Percentiles rank a stretch among this genome's conserved stretches.
These are phyloP conservation scores for Rhinolophus sinicus DNA, from an alignment of 2,113 vertebrate genomes.

Conservation along the genomic window DNA sequence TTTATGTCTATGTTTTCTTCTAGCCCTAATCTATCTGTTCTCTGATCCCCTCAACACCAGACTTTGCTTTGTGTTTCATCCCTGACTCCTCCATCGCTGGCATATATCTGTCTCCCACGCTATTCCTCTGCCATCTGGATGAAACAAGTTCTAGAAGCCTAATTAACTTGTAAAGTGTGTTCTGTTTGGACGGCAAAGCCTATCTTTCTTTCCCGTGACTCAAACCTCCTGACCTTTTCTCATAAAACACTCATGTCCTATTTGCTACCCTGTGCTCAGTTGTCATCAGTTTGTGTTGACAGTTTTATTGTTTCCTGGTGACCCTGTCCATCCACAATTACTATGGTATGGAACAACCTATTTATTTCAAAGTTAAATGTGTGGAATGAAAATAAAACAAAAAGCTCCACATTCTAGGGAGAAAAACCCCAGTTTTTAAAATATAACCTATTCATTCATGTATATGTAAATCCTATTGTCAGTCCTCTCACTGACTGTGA, in stretches of 20 bases:
- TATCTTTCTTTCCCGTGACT: constrained; percentile 63
- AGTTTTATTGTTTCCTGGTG: constrained; percentile 76
- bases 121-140: constrained; percentile 68
- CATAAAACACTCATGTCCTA: constrained; percentile 71
- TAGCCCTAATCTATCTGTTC: background rate
- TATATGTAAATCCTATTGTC: background rate
- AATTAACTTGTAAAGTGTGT: constrained; percentile 70
- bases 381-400: constrained; percentile 50
- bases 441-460: constrained; percentile 11
- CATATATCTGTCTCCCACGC: background rate
- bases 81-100: constrained; percentile 6
- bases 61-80: constrained; percentile 22
- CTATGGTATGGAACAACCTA: constrained; percentile 40
- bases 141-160: constrained; percentile 68
- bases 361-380: constrained; percentile 68
- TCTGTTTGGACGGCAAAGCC: constrained; percentile 58
- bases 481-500: constrained; percentile 35
- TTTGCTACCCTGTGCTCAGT: constrained; percentile 58
- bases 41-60: background rate
- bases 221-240: constrained; percentile 64
- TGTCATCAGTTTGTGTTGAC: constrained; percentile 71
- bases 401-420: background rate
- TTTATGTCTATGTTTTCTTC: background rate
- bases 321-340: constrained; percentile 65
- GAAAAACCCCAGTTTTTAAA: constrained; percentile 3